A percentile compares a stretch with the other conserved stretches of the same genome.
Conservation (phyloP, 2,113 vertebrate genomes). For the Siniperca chuatsi region DNA sequence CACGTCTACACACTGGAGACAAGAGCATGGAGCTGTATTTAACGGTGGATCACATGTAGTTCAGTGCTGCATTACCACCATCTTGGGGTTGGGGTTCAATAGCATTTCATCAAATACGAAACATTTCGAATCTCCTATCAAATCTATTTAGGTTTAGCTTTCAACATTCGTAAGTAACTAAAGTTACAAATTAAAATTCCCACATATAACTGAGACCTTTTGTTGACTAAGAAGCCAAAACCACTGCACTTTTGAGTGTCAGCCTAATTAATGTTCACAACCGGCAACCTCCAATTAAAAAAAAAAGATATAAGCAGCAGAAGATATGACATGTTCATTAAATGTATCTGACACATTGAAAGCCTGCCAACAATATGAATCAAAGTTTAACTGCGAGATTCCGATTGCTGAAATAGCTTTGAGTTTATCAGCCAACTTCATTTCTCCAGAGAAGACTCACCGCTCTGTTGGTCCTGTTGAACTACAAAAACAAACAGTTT, state of each 20-base stretch:
- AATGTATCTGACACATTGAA: neutral
- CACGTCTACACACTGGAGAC: too few species aligned
- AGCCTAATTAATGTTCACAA: too few species aligned
- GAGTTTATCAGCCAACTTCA: neutral
- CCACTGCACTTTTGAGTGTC: neutral
- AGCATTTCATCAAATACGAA: too few species aligned
- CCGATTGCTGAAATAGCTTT: neutral
- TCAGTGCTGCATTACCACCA: too few species aligned
- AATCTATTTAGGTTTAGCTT: too few species aligned
- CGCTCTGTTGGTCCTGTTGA: neutral
- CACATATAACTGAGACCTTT: too few species aligned
- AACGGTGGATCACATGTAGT: too few species aligned
- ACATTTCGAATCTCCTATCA: too few species aligned
- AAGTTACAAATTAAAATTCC: too few species aligned
- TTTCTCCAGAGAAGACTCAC: neutral
- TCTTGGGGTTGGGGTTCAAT: too few species aligned
- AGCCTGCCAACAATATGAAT: neutral
- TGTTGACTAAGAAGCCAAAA: neutral
- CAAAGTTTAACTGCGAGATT: neutral
- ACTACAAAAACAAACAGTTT: neutral
- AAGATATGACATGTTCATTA: neutral
- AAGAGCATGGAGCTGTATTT: neutral
- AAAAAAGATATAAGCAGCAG: neutral
- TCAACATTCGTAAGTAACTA: too few species aligned
- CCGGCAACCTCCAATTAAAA: too few species aligned